A percentile compares a stretch with the other conserved stretches of the same genome.
These are phyloP conservation scores for Phalloptychus januarius DNA, from an alignment of 2,797 vertebrate genomes.

Conservation along the genomic window DNA sequence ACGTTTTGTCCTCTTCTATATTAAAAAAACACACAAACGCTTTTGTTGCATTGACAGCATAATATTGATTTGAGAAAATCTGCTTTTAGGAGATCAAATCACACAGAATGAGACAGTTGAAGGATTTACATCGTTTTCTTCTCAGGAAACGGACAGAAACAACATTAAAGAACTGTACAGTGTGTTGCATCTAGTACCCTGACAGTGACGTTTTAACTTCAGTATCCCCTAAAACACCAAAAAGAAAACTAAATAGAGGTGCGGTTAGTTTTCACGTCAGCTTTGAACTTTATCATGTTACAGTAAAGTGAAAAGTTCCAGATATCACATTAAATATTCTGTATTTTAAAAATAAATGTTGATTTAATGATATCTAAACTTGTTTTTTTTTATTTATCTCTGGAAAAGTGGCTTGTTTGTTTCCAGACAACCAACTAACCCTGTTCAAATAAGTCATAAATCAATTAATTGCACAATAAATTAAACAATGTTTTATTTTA, in stretches of 20 bases:
- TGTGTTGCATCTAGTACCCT: neutral
- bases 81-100: neutral
- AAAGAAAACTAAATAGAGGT: neutral
- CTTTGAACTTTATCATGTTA: neutral
- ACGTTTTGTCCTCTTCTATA: slow-evolving; percentile 9
- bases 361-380: neutral
- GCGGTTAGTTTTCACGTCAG: neutral
- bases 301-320: neutral
- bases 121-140: neutral
- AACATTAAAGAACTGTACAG: neutral
- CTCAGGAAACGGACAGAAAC: neutral
- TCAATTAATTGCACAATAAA: too few species aligned
- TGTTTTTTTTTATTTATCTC: neutral
- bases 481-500: too few species aligned
- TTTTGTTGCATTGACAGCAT: slow-evolving; percentile 21
- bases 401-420: neutral
- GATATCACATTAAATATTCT: neutral
- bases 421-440: too few species aligned
- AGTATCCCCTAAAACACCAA: neutral
- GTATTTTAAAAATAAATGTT: neutral
- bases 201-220: neutral
- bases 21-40: slow-evolving; percentile 4
- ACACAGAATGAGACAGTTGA: neutral
- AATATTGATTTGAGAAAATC: slow-evolving; percentile 20
- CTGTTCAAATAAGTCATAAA: too few species aligned